Base-by-base conservation (phyloP, 2,888 invertebrate genomes). In the Cheilosia impressa region DNA sequence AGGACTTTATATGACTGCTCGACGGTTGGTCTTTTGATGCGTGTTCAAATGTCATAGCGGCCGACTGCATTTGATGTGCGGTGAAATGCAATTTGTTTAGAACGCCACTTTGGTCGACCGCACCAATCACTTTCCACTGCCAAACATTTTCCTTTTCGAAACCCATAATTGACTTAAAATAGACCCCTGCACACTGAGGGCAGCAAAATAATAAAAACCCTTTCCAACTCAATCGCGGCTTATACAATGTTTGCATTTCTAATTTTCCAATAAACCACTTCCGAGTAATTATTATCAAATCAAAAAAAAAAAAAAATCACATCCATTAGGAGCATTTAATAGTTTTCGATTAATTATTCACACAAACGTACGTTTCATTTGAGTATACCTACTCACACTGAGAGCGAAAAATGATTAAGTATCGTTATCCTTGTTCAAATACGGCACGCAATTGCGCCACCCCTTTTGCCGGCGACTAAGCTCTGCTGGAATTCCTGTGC, bases 311-410 rank as follows among this genome's bases (percentile, higher is more conserved):
- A 31, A 52, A 19, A 27, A 27, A 6, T 2, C 34, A 9, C 24
- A 38, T 34, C 52, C 55, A 73, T 75, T 79, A 69, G 75, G 52
- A 65, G 52, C 77, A 31, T 58, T 72, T 77, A 77, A 77, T 77
- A 31, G 75, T 53, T 53, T 43, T 52, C 55, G 57, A 79, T 84
- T 79, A 79, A 79, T 75, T 73, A 79, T 79, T 84, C 31, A 79
- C 47, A 63, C 68, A 73, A 31, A 9, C 31, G 2, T 31, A 27
- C 6, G 31, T 9, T 9, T 31, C 31, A 31, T 31, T 31, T 31
- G 31, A 31, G 9, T 9, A 9, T 2, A 31, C 38, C 38, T 4
- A 38, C 38, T 47, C 47, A 17, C 9, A 47, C 17, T 45, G 17
- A 9, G 13, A 50, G 3, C 7, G 22, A 65, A 55, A 53, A 17